Conservation (phyloP, 2,888 invertebrate genomes). For the Selenia dentaria region DNA sequence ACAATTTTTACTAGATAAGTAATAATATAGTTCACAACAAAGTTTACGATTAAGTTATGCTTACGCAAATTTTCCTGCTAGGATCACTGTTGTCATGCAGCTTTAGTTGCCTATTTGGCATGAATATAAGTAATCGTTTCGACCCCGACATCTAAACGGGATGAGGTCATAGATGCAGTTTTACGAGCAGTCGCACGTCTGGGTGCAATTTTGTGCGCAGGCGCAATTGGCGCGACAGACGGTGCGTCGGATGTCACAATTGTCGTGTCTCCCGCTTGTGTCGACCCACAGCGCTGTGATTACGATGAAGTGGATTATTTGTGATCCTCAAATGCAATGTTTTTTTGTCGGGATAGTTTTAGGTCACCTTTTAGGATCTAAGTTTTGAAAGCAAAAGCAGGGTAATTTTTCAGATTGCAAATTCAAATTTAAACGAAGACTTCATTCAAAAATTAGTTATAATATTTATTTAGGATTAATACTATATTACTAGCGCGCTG, state of each 20-base stretch:
- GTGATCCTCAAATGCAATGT: neutral
- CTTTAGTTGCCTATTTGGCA: slow-evolving; percentile 28
- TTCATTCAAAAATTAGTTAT: too few relatives aligned
- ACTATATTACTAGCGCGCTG: too few relatives aligned
- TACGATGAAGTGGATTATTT: slow-evolving; percentile 34
- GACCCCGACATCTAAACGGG: slow-evolving; percentile 36
- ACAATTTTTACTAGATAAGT: too few relatives aligned
- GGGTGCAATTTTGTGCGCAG: slow-evolving; percentile 51
- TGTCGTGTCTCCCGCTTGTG: slow-evolving; percentile 58
- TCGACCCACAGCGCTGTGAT: slow-evolving; percentile 44
- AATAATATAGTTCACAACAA: too few relatives aligned
- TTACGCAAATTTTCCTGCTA: too few relatives aligned
- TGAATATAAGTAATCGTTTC: slow-evolving; percentile 28
- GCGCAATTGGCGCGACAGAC: slow-evolving; percentile 70
- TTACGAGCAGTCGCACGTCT: slow-evolving; percentile 30
- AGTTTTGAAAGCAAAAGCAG: too few relatives aligned
- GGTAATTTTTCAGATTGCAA: too few relatives aligned
- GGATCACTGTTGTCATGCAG: slow-evolving; percentile 12
- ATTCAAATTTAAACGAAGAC: too few relatives aligned
- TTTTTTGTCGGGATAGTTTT: neutral
- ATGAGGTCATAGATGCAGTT: slow-evolving; percentile 71
- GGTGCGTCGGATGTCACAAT: slow-evolving; percentile 61
- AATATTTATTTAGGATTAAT: too few relatives aligned
- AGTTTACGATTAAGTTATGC: too few relatives aligned
- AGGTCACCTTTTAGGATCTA: too few relatives aligned